These are phyloP conservation scores for Formica selysi DNA, from an alignment of 1,140 invertebrate genomes.

Conservation along the genomic window DNA sequence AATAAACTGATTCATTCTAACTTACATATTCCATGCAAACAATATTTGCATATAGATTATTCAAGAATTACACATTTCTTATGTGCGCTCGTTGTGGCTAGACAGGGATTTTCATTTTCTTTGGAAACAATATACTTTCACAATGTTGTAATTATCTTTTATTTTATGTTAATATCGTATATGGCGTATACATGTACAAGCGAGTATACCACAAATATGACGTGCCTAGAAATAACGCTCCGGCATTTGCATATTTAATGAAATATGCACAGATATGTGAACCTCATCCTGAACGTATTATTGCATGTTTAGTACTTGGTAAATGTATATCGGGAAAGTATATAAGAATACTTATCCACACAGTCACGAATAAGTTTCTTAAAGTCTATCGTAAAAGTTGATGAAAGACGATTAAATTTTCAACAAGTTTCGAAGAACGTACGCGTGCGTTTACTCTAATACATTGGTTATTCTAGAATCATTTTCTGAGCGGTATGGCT, in stretches of 20 bases:
- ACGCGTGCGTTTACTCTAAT: not conserved
- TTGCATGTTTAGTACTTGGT: not conserved
- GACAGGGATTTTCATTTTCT: not conserved
- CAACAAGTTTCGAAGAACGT: not conserved
- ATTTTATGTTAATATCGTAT: not conserved
- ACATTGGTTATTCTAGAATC: conserved; percentile 29
- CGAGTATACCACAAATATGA: not conserved
- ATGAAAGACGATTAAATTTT: conserved; percentile 5
- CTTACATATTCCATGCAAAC: conserved; percentile 57
- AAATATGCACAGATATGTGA: not conserved
- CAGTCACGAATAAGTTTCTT: not conserved
- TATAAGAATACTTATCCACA: not conserved
- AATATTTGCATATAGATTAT: conserved; percentile 36
- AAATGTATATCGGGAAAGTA: not conserved
- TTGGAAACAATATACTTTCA: not conserved
- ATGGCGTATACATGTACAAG: not conserved
- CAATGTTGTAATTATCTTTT: not conserved
- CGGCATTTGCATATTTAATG: conserved; percentile 29
- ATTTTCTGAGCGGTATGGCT: not conserved
- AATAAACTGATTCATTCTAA: conserved; percentile 23
- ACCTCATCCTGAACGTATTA: not conserved
- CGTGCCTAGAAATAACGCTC: conserved; percentile 5
- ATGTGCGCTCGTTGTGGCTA: conserved; percentile 2
- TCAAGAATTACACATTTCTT: conserved; percentile 34
- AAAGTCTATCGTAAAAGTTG: conserved; percentile 2